A percentile compares a stretch with the other conserved stretches of the same genome.
phyloP scores from a whole-genome alignment of 2,797 vertebrate genomes.

The Acanthurus tractus region DNA sequence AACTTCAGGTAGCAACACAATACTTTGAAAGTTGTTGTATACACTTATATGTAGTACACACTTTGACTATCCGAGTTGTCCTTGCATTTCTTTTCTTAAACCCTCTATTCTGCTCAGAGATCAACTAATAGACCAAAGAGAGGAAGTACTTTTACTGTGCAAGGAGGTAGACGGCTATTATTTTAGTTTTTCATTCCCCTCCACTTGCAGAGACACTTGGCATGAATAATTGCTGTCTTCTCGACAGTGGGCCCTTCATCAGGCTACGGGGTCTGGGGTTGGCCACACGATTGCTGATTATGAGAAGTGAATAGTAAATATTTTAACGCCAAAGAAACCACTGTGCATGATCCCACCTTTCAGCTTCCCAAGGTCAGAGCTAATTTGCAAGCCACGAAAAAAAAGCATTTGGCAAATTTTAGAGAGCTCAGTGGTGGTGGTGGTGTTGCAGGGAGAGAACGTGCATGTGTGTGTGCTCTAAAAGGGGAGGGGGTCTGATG shows the following conservation, averaged over 20 bases:
- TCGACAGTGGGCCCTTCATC: constrained; percentile 67
- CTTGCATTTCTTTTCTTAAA: constrained; percentile 52
- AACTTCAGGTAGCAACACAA: constrained; percentile 13
- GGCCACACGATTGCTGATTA: constrained; percentile 76
- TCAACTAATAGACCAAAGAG: constrained; percentile 59
- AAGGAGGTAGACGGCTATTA: constrained; percentile 47
- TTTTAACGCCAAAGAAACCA: constrained; percentile 80
- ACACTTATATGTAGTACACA: constrained; percentile 9
- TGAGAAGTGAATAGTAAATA: constrained; percentile 85
- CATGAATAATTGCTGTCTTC: constrained; percentile 83
- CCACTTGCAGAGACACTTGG: constrained; percentile 72
- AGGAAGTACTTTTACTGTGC: constrained; percentile 53
- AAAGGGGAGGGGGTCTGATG: constrained; percentile 60
- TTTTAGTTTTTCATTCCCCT: constrained; percentile 68
- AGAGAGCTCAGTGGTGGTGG: constrained; percentile 46
- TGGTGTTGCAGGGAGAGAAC: constrained; percentile 1
- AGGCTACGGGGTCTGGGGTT: constrained; percentile 59
- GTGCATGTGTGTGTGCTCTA: constrained; percentile 21
- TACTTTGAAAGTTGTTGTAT: not conserved
- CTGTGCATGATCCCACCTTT: constrained; percentile 80
- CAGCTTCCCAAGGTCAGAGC: constrained; percentile 82
- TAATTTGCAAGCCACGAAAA: constrained; percentile 83
- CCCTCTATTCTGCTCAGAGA: constrained; percentile 33
- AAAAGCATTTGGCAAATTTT: constrained; percentile 81
- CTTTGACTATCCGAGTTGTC: constrained; percentile 52